These are phyloP conservation scores for Limnephilus auricula DNA, from an alignment of 2,888 invertebrate genomes.

Conservation along the genomic window DNA sequence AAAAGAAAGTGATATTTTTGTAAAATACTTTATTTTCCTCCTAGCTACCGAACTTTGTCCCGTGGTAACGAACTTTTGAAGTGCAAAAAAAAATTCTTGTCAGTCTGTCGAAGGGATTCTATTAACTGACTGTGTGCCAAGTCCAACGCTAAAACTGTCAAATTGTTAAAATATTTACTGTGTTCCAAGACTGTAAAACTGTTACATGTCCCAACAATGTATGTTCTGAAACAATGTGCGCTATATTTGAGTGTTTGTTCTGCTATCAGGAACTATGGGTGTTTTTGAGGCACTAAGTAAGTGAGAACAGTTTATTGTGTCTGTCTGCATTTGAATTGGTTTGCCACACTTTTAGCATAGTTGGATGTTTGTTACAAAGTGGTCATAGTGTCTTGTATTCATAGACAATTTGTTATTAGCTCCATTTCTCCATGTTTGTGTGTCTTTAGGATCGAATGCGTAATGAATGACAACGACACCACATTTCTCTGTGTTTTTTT, in stretches of 20 bases:
- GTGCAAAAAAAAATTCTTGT: conserved; percentile 60
- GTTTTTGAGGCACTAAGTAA: conserved; percentile 50
- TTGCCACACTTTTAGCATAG: conserved; percentile 30
- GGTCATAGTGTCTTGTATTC: not conserved
- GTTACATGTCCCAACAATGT: not conserved
- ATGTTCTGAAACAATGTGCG: conserved; percentile 35
- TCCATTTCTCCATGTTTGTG: not conserved
- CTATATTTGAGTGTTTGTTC: conserved; percentile 51
- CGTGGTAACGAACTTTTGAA: conserved; percentile 49
- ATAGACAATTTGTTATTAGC: conserved; percentile 14
- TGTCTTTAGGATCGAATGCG: conserved; percentile 10
- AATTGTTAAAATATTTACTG: not conserved
- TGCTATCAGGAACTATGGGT: conserved; percentile 58
- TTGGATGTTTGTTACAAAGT: conserved; percentile 43
- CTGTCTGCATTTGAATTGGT: conserved; percentile 21
- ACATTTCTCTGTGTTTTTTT: conserved; percentile 19
- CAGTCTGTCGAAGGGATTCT: conserved; percentile 43
- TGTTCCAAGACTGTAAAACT: not conserved
- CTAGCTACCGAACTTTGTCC: conserved; percentile 54
- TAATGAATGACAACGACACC: conserved; percentile 12
- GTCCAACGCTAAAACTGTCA: not conserved
- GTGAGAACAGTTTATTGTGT: conserved; percentile 32
- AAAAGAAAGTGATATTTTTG: not conserved
- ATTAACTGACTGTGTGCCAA: conserved; percentile 9
- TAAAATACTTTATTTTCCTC: conserved; percentile 20